These are phyloP conservation scores for Rhinogobio ventralis DNA, from an alignment of 2,797 vertebrate genomes.

Conservation along the genomic window DNA sequence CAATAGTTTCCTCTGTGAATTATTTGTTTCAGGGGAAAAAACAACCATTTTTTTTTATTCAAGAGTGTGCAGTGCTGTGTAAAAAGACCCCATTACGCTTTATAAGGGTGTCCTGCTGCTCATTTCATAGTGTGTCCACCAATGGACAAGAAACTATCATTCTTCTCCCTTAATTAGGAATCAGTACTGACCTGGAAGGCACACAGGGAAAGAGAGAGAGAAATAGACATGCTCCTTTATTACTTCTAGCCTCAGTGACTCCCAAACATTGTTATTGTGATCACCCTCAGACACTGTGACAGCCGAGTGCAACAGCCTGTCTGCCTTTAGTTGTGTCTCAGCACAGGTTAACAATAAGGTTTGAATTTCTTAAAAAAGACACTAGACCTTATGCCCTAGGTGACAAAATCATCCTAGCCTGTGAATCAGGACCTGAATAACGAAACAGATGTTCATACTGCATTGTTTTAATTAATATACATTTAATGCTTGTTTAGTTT, in stretches of 20 bases:
- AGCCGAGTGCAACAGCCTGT: slow-evolving; percentile 51
- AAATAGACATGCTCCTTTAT: slow-evolving; percentile 11
- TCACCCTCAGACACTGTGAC: slow-evolving; percentile 67
- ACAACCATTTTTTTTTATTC: neutral
- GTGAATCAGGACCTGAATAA: neutral
- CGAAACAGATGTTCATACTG: neutral
- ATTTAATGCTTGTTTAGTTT: neutral
- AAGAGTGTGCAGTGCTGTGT: slow-evolving; percentile 12
- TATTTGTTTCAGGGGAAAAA: neutral
- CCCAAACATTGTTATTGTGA: slow-evolving; percentile 66
- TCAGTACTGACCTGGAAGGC: slow-evolving; percentile 32
- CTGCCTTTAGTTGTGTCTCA: neutral
- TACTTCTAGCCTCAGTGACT: slow-evolving; percentile 52
- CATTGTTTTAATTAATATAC: neutral
- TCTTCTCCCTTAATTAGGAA: slow-evolving; percentile 32
- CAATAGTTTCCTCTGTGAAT: slow-evolving; percentile 8
- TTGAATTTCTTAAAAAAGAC: neutral
- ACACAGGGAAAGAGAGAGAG: neutral
- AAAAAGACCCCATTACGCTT: slow-evolving; percentile 23
- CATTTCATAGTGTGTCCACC: slow-evolving; percentile 19
- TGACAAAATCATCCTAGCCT: neutral
- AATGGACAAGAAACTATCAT: too few species aligned
- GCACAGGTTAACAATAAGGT: slow-evolving; percentile 2
- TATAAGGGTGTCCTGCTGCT: neutral
- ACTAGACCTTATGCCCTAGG: neutral